Base-by-base conservation (phyloP, 2,888 invertebrate species). In the Globia sparganii region DNA sequence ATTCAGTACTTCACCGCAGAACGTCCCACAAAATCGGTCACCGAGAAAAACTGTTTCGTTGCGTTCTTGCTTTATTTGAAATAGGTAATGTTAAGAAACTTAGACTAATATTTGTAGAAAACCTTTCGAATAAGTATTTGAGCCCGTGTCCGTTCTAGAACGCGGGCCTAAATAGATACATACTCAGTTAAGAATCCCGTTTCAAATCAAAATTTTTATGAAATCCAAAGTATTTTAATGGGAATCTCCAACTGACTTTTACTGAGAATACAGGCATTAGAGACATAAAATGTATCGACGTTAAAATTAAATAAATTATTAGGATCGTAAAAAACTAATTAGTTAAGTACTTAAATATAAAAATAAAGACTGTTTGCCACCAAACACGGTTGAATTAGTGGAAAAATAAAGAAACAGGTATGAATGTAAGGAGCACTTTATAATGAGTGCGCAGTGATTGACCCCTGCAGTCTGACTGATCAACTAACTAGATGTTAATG, bases 81-180 rank as follows among this genome's bases (percentile, higher is more conserved):
- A 25, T 28, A n/a, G n/a, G 31, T 80, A 74, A 49, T 58, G 25
- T 49, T 67, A 68, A 58, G 31, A 56, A 56, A 74, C 31, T 18
- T 80, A 80, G 43, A 53, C 3, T 65, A 72, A 72, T 58, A 65
- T 34, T 56, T 9, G 15, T 72, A 66, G 4, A 40, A 72, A 43
- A 40, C 21, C 15, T 62, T 40, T 13, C 43, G 21, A 56, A 9
- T 31, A 59, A n/a, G 46, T 46, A 80, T 74, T 64, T 75, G 56
- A 40, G 28, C 31, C n/a, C 25, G 62, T 43, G 40, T 80, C 80
- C 67, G 78, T 79, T 79, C 25, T 80, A 79, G 75, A 80, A 68
- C 34, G 34, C 31, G 46, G 28, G 46, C 18, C 13, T 58, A 31
- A 58, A 58, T 58, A 43, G 5, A 18, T n/a, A n/a, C 6, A n/a